A percentile compares a stretch with the other conserved stretches of the same genome.
Evolutionary conservation across 64 coral and sea anemone genomes (phyloP).

Genomic region (Montipora foliosa): DNA sequence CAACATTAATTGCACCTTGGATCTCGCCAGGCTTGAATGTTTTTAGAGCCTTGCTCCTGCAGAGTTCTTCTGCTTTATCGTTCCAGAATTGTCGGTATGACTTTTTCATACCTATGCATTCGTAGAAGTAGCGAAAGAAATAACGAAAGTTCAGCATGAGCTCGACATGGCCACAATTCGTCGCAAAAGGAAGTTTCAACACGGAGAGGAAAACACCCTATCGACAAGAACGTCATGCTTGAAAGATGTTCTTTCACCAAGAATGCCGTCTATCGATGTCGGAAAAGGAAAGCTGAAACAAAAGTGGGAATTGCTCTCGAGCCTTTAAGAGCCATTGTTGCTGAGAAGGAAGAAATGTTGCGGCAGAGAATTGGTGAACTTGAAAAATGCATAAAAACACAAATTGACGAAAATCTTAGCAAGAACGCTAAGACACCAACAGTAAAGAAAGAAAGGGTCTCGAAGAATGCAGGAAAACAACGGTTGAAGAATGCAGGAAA

Average conservation of each 20-base stretch:
- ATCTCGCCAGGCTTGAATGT: conserved; percentile 60
- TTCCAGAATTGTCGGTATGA: conserved; percentile 51
- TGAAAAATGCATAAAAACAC: background rate
- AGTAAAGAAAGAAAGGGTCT: conserved; percentile 3
- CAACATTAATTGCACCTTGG: conserved; percentile 63
- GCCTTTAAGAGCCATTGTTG: background rate
- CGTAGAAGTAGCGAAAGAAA: background rate
- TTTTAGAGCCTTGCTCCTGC: conserved; percentile 43
- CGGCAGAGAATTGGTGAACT: background rate
- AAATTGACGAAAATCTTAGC: background rate
- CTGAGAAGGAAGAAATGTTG: background rate
- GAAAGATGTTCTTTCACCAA: background rate
- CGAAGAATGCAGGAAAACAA: background rate
- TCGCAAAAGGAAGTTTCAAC: background rate
- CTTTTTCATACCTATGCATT: conserved; percentile 53
- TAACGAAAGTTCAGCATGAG: background rate
- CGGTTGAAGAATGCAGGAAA: conserved; percentile 9
- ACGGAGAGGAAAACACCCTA: background rate
- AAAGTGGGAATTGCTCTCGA: background rate
- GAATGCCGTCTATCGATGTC: background rate
- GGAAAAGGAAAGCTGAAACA: background rate
- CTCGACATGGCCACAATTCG: background rate
- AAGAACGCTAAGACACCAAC: background rate
- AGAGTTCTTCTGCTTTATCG: conserved; percentile 61
- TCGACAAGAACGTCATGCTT: background rate